Conservation (phyloP, 2,113 vertebrate genomes). For the Polypterus senegalus region DNA sequence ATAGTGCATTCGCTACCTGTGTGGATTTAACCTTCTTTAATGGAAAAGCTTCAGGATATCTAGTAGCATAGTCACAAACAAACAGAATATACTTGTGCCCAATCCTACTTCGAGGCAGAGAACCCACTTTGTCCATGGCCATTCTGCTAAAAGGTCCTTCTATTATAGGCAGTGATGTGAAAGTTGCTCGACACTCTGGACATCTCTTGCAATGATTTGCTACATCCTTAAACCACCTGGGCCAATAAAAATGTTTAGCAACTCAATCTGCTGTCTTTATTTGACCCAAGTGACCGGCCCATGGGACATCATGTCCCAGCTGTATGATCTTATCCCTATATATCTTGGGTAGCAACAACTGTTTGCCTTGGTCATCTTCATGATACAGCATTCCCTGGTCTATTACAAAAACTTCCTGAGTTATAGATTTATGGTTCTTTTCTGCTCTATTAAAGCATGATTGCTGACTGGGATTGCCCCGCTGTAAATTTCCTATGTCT, state of each 20-base stretch:
- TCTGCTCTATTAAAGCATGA: background rate
- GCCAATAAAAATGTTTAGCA: slow-evolving; percentile 2
- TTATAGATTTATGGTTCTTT: too few relatives aligned
- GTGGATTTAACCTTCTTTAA: slow-evolving; percentile 1
- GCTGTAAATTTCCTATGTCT: background rate
- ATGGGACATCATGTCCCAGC: background rate
- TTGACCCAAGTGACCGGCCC: slow-evolving; percentile 2
- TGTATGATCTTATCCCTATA: background rate
- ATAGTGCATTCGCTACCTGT: background rate
- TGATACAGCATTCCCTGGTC: background rate
- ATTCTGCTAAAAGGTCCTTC: slow-evolving; percentile 1
- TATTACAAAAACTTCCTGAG: background rate
- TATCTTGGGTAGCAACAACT: background rate
- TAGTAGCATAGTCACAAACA: slow-evolving; percentile 6
- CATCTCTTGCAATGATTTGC: background rate
- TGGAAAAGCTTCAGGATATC: slow-evolving; percentile 5
- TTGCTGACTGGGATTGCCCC: background rate
- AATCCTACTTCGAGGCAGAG: background rate
- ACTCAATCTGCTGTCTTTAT: background rate
- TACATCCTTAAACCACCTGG: background rate
- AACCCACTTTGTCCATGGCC: slow-evolving; percentile 6
- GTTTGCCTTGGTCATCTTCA: background rate
- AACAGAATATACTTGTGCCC: background rate
- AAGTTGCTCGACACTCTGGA: background rate
- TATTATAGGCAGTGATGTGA: background rate